A percentile compares a stretch with the other conserved stretches of the same genome.
These are phyloP conservation scores for Crematogaster levior DNA, from an alignment of 2,888 invertebrate genomes.

Conservation along the genomic window DNA sequence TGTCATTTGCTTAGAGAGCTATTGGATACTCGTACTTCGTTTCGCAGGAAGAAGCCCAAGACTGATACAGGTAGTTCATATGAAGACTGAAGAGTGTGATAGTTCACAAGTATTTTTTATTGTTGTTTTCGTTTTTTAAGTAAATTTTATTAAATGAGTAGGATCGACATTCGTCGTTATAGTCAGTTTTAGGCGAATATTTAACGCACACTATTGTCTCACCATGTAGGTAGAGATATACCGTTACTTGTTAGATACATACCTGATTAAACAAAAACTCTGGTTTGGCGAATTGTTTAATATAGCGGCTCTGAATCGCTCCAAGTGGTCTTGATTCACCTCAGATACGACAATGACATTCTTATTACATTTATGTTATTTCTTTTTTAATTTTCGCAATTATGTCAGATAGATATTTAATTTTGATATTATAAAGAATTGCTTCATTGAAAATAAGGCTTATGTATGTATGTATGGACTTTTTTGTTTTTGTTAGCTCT, in stretches of 20 bases:
- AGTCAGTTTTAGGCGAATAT: neutral
- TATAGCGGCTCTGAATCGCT: neutral
- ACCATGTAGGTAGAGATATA: neutral
- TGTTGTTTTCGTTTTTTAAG: neutral
- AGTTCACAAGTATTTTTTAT: too few species aligned
- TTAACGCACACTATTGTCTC: neutral
- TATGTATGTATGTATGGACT: neutral
- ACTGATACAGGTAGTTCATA: too few species aligned
- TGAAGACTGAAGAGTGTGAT: too few species aligned
- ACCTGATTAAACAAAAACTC: neutral
- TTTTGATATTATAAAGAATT: conserved; percentile 3
- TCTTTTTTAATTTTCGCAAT: too few species aligned
- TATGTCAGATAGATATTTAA: too few species aligned
- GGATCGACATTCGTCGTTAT: neutral
- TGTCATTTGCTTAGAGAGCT: too few species aligned
- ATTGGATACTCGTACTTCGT: too few species aligned
- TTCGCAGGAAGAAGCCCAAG: too few species aligned
- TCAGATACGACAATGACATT: neutral
- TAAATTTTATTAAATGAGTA: neutral
- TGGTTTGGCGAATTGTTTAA: conserved; percentile 11
- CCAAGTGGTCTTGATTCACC: neutral
- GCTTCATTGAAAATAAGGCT: conserved; percentile 1
- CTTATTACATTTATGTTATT: conserved; percentile 4
- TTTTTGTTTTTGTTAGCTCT: neutral
- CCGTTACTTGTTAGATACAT: neutral